Evolutionary conservation across 2,888 invertebrate genomes (phyloP).

Genomic region (Ennomos erosarius): DNA sequence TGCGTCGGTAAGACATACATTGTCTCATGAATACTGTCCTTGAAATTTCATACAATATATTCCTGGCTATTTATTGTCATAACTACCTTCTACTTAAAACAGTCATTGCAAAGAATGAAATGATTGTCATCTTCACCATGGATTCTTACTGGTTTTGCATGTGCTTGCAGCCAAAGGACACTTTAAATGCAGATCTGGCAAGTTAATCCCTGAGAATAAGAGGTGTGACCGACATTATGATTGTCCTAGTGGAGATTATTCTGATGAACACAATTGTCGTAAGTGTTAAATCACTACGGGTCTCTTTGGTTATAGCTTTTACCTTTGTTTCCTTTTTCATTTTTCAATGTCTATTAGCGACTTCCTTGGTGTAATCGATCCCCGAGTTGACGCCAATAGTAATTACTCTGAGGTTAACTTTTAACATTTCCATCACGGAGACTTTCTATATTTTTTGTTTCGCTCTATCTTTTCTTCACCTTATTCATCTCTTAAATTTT

Average conservation of each 20-base stretch:
- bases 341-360: neutral
- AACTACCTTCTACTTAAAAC: conserved; percentile 7
- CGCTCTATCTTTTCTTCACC: conserved; percentile 30
- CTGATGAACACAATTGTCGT: conserved; percentile 92
- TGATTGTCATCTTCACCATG: conserved; percentile 1
- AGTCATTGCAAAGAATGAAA: neutral
- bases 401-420: no score
- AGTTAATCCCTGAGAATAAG: conserved; percentile 82
- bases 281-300: conserved; percentile 75
- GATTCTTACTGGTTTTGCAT: conserved; percentile 45
- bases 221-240: conserved; percentile 88
- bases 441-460: conserved; percentile 23
- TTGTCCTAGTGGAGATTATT: conserved; percentile 87
- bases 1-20: conserved; percentile 82
- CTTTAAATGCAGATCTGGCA: conserved; percentile 89
- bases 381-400: no score
- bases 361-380: conserved; percentile 17
- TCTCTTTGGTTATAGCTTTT: conserved; percentile 38
- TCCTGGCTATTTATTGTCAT: conserved; percentile 9
- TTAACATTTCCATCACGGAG: neutral
- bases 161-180: conserved; percentile 72
- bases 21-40: neutral
- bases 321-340: conserved; percentile 29
- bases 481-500: conserved; percentile 34
- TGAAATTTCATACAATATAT: conserved; percentile 17